These are phyloP conservation scores for Galaxea fascicularis DNA, from an alignment of 92 coral and sea anemone genomes.

Conservation along the genomic window DNA sequence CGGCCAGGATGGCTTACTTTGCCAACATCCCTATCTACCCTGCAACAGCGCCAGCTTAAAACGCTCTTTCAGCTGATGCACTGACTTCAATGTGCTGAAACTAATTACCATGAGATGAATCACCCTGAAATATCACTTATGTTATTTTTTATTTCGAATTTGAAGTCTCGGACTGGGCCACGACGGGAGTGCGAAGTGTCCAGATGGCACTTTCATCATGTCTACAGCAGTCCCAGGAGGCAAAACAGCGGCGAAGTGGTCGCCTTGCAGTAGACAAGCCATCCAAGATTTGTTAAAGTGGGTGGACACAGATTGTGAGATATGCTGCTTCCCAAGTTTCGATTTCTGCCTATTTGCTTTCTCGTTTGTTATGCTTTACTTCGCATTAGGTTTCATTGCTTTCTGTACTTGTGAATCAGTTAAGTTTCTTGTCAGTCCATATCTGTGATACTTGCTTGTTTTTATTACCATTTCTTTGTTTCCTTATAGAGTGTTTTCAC, in stretches of 20 bases:
- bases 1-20: background rate
- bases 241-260: conserved; percentile 74
- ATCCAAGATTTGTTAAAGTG: conserved; percentile 75
- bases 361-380: too few relatives aligned
- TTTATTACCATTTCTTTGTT: too few relatives aligned
- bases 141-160: background rate
- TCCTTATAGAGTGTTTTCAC: too few relatives aligned
- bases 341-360: background rate
- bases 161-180: conserved; percentile 86
- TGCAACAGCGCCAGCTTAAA: background rate
- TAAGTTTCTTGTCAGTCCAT: too few relatives aligned
- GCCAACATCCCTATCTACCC: background rate
- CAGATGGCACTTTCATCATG: conserved; percentile 74
- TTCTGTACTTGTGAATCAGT: too few relatives aligned
- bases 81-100: background rate
- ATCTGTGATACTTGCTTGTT: too few relatives aligned
- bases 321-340: background rate
- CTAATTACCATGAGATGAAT: background rate
- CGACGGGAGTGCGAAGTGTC: conserved; percentile 68
- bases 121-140: background rate
- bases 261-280: conserved; percentile 70
- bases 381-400: too few relatives aligned
- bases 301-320: background rate
- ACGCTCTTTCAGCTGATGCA: background rate
- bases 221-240: conserved; percentile 80